phyloP scores from a whole-genome alignment of 2,888 invertebrate species.

The Epiblema foenella region DNA sequence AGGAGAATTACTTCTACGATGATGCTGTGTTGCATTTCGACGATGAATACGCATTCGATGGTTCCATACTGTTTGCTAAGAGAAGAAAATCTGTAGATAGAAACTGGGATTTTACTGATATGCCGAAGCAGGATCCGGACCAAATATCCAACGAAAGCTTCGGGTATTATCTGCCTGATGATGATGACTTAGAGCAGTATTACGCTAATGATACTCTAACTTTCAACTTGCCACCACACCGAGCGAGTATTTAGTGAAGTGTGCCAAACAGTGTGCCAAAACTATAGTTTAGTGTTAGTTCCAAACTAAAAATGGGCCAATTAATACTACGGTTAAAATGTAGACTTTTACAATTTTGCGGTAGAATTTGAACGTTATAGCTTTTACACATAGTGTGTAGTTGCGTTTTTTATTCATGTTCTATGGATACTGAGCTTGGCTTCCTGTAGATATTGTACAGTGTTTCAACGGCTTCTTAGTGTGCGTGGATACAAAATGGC shows the following conservation, averaged over 20 bases:
- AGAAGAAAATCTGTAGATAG: slow-evolving; percentile 77
- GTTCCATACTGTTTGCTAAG: slow-evolving; percentile 78
- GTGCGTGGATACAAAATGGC: slow-evolving; percentile 37
- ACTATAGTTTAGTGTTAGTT: slow-evolving; percentile 55
- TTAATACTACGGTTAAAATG: slow-evolving; percentile 58
- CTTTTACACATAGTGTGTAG: slow-evolving; percentile 72
- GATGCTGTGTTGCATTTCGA: slow-evolving; percentile 80
- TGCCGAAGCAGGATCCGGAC: slow-evolving; percentile 66
- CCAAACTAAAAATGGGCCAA: slow-evolving; percentile 69
- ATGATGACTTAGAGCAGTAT: slow-evolving; percentile 71
- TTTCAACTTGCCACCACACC: slow-evolving; percentile 75
- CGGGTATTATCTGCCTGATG: slow-evolving; percentile 78
- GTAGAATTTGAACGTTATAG: slow-evolving; percentile 69
- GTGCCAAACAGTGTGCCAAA: slow-evolving; percentile 46
- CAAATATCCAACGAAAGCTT: slow-evolving; percentile 77
- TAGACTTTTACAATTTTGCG: slow-evolving; percentile 70
- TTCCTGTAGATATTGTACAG: slow-evolving; percentile 74
- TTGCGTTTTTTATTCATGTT: slow-evolving; percentile 63
- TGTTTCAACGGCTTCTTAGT: slow-evolving; percentile 55
- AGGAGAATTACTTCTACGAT: slow-evolving; percentile 80
- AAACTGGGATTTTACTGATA: slow-evolving; percentile 72
- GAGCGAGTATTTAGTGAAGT: slow-evolving; percentile 77
- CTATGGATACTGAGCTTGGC: slow-evolving; percentile 67
- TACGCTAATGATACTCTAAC: slow-evolving; percentile 80
- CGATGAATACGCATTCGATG: slow-evolving; percentile 80